Evolutionary conservation across 2,113 vertebrate genomes (phyloP).

Genomic region (Pithys albifrons): DNA sequence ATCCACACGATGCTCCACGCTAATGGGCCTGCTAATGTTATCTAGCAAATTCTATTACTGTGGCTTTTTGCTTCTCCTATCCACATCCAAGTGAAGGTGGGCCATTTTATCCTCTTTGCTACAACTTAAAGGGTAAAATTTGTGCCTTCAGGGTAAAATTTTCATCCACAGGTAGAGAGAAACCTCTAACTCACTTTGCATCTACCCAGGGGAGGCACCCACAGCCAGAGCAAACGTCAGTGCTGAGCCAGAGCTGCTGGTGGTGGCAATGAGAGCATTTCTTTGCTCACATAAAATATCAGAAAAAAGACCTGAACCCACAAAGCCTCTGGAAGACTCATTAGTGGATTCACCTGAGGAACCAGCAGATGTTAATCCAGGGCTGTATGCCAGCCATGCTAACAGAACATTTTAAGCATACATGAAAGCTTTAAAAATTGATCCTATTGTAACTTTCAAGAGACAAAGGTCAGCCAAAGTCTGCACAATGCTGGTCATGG

Average conservation of each 20-base stretch:
- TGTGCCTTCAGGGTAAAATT: neutral
- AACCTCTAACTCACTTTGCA: neutral
- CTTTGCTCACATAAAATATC: neutral
- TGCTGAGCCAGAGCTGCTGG: neutral
- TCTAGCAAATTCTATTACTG: neutral
- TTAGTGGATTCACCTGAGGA: conserved; percentile 1
- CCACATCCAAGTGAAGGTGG: neutral
- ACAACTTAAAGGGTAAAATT: neutral
- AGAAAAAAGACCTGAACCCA: neutral
- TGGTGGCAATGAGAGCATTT: neutral
- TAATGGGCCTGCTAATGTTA: neutral
- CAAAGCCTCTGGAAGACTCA: neutral
- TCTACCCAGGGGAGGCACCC: neutral
- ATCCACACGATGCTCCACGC: neutral
- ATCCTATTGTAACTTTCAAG: neutral
- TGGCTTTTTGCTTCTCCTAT: neutral
- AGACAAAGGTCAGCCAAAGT: conserved; percentile 14
- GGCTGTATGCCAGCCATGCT: neutral
- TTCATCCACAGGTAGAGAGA: neutral
- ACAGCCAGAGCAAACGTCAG: neutral
- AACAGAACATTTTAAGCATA: neutral
- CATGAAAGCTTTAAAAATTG: conserved; percentile 36
- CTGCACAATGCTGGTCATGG: neutral
- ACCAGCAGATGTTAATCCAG: neutral
- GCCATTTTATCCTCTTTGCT: neutral